Evolutionary conservation across 2,888 invertebrate species (phyloP), one percentile per base, ranked within the genome.

Genomic region (Poecilobothrus nobilitatus): DNA sequence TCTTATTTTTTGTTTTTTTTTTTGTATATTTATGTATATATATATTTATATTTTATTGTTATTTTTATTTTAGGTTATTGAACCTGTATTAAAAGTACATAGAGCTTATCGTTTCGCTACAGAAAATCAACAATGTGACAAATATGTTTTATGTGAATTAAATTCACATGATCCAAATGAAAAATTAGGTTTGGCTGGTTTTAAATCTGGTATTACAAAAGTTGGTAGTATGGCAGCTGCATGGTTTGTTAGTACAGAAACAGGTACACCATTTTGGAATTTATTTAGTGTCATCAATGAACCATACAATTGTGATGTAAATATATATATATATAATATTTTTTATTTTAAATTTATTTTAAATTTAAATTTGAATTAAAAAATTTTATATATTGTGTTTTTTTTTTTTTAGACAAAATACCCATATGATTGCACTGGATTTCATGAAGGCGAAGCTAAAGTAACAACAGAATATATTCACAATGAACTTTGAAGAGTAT

Each of bases 401-500:
- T 27, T 71, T 64, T 64, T 61, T 61, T 74, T 75, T 22, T 73
- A 80, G 80, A 75, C 74, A 65, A 78, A 79, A 72, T 81, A 89
- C 77, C 88, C 89, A 66, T 88, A 88, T 0, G 88, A 90, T 74
- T 93, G 93, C 76, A 86, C 86, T 34, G 87, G 88, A 1, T 94
- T 92, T 84, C 92, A 92, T 79, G 88, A 90, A 77, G 92, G 92
- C 78, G 93, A 93, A 80, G 80, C 89, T 65, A 89, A 87, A 84
- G 91, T 91, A 37, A 92, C 91, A 69, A 92, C 91, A 66, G 92
- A 92, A 83, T 90, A 89, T 71, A 86, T 89, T 75, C 93, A 92
- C 81, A 92, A 86, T 78, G 93, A 93, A 84, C 85, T 93, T 80
- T 92, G 75, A 37, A 22, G 1, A 53, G 5, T 10, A 53, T 12